These are phyloP conservation scores for Nasonia giraulti DNA, from an alignment of 1,140 invertebrate genomes.

Conservation along the genomic window DNA sequence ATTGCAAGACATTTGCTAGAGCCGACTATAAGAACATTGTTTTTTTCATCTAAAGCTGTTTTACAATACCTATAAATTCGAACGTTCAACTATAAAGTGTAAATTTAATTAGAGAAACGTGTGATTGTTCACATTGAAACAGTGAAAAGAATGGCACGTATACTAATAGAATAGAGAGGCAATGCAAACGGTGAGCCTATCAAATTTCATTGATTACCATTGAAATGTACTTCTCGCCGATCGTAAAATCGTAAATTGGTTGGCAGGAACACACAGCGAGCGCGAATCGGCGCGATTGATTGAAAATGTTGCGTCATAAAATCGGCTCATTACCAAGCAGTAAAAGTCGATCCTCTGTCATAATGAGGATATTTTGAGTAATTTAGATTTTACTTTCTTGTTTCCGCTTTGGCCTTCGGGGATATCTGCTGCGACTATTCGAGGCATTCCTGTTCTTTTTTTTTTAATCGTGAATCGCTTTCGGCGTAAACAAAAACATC, in stretches of 20 bases:
- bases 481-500: too few species aligned
- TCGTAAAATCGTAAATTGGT: slow-evolving; percentile 9
- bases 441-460: neutral
- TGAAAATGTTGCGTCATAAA: slow-evolving; percentile 11
- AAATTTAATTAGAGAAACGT: neutral
- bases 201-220: slow-evolving; percentile 25
- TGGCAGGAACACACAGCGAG: slow-evolving; percentile 4
- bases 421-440: neutral
- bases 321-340: neutral
- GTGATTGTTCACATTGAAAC: neutral
- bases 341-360: slow-evolving; percentile 8
- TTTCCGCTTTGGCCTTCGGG: neutral
- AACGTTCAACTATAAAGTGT: neutral
- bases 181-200: neutral
- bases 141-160: neutral
- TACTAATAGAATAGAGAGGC: neutral
- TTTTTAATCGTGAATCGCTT: neutral
- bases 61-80: neutral
- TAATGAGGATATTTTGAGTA: neutral
- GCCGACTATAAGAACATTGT: neutral
- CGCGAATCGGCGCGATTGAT: neutral
- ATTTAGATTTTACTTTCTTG: neutral
- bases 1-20: too few species aligned
- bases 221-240: slow-evolving; percentile 6
- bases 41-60: too few species aligned